Evolutionary conservation across 2,113 vertebrate species (phyloP).

Genomic region (Dasypus novemcinctus): DNA sequence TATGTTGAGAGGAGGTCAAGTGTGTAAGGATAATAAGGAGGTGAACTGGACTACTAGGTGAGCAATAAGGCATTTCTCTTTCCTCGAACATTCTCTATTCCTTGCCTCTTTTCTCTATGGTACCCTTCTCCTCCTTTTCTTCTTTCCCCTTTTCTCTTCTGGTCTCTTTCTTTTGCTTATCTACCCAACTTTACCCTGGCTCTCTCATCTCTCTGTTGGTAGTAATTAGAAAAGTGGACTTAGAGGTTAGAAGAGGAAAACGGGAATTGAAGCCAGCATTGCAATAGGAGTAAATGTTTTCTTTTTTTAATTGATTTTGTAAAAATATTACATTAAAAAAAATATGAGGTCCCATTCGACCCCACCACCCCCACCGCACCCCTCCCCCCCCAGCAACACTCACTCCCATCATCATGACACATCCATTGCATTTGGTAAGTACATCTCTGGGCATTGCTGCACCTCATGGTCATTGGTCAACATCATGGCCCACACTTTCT

Average conservation of each 20-base stretch:
- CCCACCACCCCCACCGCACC: no score
- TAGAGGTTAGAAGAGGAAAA: slow-evolving; percentile 6
- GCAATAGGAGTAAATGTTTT: slow-evolving; percentile 20
- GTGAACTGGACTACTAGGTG: not conserved
- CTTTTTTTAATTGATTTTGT: no score
- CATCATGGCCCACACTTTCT: no score
- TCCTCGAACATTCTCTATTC: not conserved
- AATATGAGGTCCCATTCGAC: no score
- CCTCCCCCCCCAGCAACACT: no score
- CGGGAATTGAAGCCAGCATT: slow-evolving; percentile 37
- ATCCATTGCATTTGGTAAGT: no score
- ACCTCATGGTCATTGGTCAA: no score
- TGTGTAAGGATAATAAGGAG: not conserved
- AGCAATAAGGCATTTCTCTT: not conserved
- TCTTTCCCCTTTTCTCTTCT: not conserved
- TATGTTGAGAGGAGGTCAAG: not conserved
- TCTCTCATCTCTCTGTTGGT: not conserved
- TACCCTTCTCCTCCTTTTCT: not conserved
- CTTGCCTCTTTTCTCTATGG: not conserved
- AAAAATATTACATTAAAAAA: no score
- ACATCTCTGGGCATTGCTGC: no score
- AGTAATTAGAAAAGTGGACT: not conserved
- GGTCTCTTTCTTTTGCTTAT: not conserved
- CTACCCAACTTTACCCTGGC: not conserved
- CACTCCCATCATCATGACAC: no score